phyloP scores from a whole-genome alignment of 2,888 invertebrate genomes.

The Epinotia brunnichana region DNA sequence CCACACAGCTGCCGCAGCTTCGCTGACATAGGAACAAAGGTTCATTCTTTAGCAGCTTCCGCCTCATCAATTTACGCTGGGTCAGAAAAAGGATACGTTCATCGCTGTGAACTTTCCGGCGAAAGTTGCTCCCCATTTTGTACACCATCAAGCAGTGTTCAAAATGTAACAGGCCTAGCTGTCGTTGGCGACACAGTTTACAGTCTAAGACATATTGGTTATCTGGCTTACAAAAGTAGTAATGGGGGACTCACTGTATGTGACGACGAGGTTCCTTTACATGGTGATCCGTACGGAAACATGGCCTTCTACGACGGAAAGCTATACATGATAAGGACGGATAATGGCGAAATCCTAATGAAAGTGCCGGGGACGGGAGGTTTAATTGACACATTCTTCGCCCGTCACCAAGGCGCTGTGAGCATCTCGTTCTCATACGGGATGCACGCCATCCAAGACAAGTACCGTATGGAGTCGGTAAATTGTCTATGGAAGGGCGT shows the following conservation, averaged over 20 bases:
- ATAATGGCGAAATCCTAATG: neutral
- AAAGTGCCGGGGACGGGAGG: neutral
- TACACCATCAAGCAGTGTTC: too few species aligned
- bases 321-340: neutral
- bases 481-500: constrained; percentile 4
- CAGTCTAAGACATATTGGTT: neutral
- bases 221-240: neutral
- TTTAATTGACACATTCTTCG: neutral
- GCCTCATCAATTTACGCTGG: neutral
- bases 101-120: constrained; percentile 8
- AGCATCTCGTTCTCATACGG: constrained; percentile 6
- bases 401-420: neutral
- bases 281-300: neutral
- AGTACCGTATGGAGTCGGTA: constrained; percentile 6
- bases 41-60: neutral
- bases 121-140: neutral
- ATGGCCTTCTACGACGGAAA: constrained; percentile 3
- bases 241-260: neutral
- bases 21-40: neutral
- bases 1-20: neutral
- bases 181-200: neutral
- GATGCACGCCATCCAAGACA: constrained; percentile 6
- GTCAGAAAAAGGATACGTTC: too few species aligned
- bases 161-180: neutral
- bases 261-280: rapidly evolving